These are phyloP conservation scores for Chloebia gouldiae DNA, from an alignment of 2,113 vertebrate genomes.

Conservation along the genomic window DNA sequence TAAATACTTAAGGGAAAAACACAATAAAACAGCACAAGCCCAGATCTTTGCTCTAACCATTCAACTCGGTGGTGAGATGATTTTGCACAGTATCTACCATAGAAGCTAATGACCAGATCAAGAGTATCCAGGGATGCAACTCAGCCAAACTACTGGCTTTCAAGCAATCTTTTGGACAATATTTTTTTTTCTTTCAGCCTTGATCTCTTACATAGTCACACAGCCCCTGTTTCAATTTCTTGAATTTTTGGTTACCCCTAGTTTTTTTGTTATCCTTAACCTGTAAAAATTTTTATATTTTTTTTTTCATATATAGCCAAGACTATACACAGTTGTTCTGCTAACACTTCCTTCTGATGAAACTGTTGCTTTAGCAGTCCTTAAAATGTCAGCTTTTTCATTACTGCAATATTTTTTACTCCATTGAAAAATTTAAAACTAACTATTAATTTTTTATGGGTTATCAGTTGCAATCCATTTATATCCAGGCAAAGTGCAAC, in stretches of 20 bases:
- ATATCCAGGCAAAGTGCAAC: slow-evolving; percentile 11
- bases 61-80: neutral
- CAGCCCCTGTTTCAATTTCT: neutral
- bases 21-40: neutral
- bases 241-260: neutral
- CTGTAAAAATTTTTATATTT: neutral
- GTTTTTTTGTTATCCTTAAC: neutral
- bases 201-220: neutral
- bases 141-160: neutral
- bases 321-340: neutral
- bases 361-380: slow-evolving; percentile 6
- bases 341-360: neutral
- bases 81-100: neutral
- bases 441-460: slow-evolving; percentile 37
- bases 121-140: neutral
- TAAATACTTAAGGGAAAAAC: neutral
- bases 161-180: neutral
- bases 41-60: neutral
- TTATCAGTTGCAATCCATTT: slow-evolving; percentile 46
- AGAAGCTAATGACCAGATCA: neutral
- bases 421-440: slow-evolving; percentile 13
- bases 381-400: slow-evolving; percentile 38
- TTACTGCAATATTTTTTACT: neutral
- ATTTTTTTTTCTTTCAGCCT: neutral
- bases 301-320: neutral